Conservation (phyloP, 2,888 invertebrate species). For the Xylophagus ater region DNA sequence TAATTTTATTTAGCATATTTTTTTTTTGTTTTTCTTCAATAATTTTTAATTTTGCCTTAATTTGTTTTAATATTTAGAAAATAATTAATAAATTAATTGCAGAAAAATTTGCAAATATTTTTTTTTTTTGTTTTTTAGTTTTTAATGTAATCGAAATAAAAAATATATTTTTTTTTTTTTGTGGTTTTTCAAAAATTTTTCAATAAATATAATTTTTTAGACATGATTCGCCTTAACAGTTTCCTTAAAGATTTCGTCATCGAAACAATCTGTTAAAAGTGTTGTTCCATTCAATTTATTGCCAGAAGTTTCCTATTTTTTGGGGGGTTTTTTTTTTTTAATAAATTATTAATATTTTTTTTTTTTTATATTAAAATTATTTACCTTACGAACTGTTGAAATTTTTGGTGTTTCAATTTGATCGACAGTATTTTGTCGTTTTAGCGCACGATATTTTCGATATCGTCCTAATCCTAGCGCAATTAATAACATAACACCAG, state of each 20-base stretch:
- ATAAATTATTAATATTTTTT: neutral
- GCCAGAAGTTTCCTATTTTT: slow-evolving; percentile 8
- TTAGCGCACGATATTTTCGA: slow-evolving; percentile 27
- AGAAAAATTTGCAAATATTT: too few relatives aligned
- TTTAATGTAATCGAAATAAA: neutral
- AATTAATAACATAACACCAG: slow-evolving; percentile 20
- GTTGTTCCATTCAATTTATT: slow-evolving; percentile 12
- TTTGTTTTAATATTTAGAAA: too few relatives aligned
- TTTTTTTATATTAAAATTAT: neutral
- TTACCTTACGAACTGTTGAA: slow-evolving; percentile 8
- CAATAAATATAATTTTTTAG: too few relatives aligned
- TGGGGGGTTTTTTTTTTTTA: too few relatives aligned
- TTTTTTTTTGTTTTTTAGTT: too few relatives aligned
- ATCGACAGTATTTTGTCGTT: slow-evolving; percentile 12
- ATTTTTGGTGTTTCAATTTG: slow-evolving; percentile 13
- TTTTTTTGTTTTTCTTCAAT: too few relatives aligned
- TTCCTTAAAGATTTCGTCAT: slow-evolving; percentile 13
- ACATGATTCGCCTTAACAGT: slow-evolving; percentile 15
- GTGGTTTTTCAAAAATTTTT: too few relatives aligned
- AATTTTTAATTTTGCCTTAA: too few relatives aligned
- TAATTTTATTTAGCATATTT: too few relatives aligned
- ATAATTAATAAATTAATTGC: too few relatives aligned
- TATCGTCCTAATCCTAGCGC: slow-evolving; percentile 19
- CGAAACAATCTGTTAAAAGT: slow-evolving; percentile 15
- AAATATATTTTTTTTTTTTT: neutral